These are phyloP conservation scores for Riptortus pedestris DNA, from an alignment of 1,140 invertebrate species.

Conservation along the genomic window DNA sequence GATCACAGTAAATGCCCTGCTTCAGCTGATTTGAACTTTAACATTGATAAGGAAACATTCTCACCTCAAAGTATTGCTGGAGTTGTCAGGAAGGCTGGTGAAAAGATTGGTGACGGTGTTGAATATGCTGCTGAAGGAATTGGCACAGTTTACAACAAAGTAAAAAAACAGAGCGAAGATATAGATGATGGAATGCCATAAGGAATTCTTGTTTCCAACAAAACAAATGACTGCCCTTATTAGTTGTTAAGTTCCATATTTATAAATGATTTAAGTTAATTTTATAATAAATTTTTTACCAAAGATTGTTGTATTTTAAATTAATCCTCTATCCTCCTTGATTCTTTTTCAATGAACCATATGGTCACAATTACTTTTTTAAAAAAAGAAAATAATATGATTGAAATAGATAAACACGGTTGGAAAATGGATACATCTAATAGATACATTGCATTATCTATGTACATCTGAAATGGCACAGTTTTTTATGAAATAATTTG, in stretches of 20 bases:
- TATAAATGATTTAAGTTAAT: constrained; percentile 2
- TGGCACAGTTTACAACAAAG: constrained; percentile 45
- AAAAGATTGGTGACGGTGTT: constrained; percentile 54
- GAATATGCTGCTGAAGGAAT: constrained; percentile 44
- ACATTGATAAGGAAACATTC: constrained; percentile 63
- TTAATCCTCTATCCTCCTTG: too few relatives aligned
- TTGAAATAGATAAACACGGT: too few relatives aligned
- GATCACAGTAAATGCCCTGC: constrained; percentile 50
- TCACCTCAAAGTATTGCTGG: constrained; percentile 56
- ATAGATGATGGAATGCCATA: constrained; percentile 16
- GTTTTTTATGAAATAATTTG: too few relatives aligned
- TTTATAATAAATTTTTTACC: not conserved
- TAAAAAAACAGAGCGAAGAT: constrained; percentile 34
- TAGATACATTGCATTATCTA: too few relatives aligned
- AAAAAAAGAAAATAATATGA: too few relatives aligned
- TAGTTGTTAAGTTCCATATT: not conserved
- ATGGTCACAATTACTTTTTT: too few relatives aligned
- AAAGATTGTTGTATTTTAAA: too few relatives aligned
- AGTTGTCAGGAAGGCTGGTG: constrained; percentile 52
- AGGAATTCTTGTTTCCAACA: not conserved
- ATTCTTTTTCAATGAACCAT: too few relatives aligned
- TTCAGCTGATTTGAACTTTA: constrained; percentile 53
- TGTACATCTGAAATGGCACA: too few relatives aligned
- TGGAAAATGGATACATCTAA: too few relatives aligned
- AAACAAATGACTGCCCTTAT: constrained; percentile 6